phyloP scores from a whole-genome alignment of 1,140 invertebrate genomes.

The Caenorhabditis brenneri region DNA sequence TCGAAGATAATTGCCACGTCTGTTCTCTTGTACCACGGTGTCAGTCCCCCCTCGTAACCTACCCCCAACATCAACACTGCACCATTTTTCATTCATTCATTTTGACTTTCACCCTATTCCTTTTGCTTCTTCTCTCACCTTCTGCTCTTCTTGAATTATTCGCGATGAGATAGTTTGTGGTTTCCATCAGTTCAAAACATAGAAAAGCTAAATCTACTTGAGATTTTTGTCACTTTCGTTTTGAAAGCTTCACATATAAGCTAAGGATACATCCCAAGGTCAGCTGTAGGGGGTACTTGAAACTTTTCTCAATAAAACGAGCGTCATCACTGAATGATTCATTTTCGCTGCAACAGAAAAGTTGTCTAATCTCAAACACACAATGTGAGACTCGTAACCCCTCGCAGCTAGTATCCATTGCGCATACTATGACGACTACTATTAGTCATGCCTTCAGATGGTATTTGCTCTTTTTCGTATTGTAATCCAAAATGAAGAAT shows the following conservation, averaged over 20 bases:
- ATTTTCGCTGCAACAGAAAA: background rate
- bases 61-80: background rate
- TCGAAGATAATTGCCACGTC: slow-evolving; percentile 30
- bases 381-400: background rate
- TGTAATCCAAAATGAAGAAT: background rate
- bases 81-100: slow-evolving; percentile 4
- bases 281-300: background rate
- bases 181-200: background rate
- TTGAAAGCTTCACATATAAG: background rate
- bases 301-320: background rate
- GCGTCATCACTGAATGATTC: background rate
- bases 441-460: slow-evolving; percentile 34
- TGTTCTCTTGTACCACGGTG: background rate
- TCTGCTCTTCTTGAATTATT: slow-evolving; percentile 27
- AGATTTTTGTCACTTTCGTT: slow-evolving; percentile 6
- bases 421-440: background rate
- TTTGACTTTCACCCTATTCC: background rate
- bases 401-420: background rate
- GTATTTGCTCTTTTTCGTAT: background rate
- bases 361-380: slow-evolving; percentile 9
- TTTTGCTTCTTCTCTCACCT: background rate
- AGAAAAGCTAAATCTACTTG: background rate
- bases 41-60: no score
- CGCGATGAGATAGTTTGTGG: background rate
- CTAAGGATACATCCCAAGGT: background rate